A percentile compares a stretch with the other conserved stretches of the same genome.
Evolutionary conservation across 2,888 invertebrate species (phyloP).

Genomic region (Drosophila stalkeri): DNA sequence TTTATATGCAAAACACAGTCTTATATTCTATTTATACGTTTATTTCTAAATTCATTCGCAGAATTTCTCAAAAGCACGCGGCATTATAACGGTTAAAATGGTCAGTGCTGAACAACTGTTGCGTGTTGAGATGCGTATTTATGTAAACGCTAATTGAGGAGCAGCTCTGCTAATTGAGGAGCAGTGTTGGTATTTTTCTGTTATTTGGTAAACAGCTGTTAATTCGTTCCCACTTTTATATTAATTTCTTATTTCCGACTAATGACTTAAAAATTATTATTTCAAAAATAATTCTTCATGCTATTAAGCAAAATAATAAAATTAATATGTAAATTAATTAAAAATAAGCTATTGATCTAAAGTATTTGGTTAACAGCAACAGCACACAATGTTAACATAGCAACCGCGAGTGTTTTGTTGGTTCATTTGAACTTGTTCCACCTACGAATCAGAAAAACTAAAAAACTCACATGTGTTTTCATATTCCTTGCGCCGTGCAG

Average conservation of each 20-base stretch:
- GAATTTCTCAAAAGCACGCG: conserved; percentile 59
- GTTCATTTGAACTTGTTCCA: conserved; percentile 15
- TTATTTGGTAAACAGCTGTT: background rate
- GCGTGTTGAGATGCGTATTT: background rate
- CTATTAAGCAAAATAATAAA: background rate
- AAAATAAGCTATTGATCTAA: background rate
- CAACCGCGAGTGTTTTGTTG: conserved; percentile 2
- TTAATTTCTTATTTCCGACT: background rate
- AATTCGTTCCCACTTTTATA: no score
- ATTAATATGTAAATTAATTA: background rate
- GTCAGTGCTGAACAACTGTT: background rate
- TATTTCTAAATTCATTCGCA: background rate
- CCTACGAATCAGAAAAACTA: background rate
- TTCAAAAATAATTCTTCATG: background rate
- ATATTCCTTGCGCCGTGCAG: conserved; percentile 37
- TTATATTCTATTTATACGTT: background rate
- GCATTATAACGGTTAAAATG: conserved; percentile 57
- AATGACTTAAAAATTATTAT: background rate
- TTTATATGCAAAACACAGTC: background rate
- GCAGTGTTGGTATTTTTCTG: background rate
- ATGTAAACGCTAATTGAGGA: background rate
- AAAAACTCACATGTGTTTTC: conserved; percentile 52
- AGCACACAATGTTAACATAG: background rate
- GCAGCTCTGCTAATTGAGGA: conserved; percentile 24
- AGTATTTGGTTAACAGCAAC: background rate